phyloP scores from a whole-genome alignment of 2,888 invertebrate species.

The Chesias legatella region DNA sequence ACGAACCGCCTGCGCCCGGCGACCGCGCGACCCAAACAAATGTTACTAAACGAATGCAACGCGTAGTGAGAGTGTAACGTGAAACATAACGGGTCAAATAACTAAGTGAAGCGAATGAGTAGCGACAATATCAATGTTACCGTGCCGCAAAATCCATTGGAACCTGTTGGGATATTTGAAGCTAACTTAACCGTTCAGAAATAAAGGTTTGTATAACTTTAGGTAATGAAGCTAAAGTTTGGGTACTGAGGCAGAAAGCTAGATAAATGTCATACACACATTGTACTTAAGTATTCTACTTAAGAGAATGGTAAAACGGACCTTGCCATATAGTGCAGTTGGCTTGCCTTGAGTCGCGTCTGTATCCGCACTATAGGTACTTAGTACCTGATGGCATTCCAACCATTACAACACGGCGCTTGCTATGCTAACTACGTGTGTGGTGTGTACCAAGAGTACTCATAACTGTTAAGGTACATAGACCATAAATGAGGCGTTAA shows the following conservation, averaged over 20 bases:
- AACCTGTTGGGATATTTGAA: slow-evolving; percentile 24
- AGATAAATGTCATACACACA: slow-evolving; percentile 13
- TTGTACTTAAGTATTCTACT: not conserved
- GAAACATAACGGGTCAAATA: slow-evolving; percentile 36
- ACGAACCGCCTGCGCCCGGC: slow-evolving; percentile 33
- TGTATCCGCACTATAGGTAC: slow-evolving; percentile 10
- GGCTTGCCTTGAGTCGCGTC: slow-evolving; percentile 18
- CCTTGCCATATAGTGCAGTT: slow-evolving; percentile 17
- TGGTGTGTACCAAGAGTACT: not conserved
- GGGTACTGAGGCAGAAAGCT: slow-evolving; percentile 49
- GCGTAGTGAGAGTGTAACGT: slow-evolving; percentile 65
- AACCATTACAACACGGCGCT: too few species aligned
- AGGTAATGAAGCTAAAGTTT: slow-evolving; percentile 48
- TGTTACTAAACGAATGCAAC: slow-evolving; percentile 47
- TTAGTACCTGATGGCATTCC: not conserved
- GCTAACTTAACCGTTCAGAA: slow-evolving; percentile 14
- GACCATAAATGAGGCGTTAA: not conserved
- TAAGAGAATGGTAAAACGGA: slow-evolving; percentile 2
- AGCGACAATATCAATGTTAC: slow-evolving; percentile 13
- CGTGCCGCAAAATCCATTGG: slow-evolving; percentile 17
- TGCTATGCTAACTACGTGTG: slow-evolving; percentile 3
- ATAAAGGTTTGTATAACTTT: slow-evolving; percentile 25
- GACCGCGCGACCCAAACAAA: slow-evolving; percentile 31
- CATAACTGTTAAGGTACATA: too few species aligned
- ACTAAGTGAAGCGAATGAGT: slow-evolving; percentile 6